These are phyloP conservation scores for Apamea anceps DNA, from an alignment of 2,888 invertebrate species.

Conservation along the genomic window DNA sequence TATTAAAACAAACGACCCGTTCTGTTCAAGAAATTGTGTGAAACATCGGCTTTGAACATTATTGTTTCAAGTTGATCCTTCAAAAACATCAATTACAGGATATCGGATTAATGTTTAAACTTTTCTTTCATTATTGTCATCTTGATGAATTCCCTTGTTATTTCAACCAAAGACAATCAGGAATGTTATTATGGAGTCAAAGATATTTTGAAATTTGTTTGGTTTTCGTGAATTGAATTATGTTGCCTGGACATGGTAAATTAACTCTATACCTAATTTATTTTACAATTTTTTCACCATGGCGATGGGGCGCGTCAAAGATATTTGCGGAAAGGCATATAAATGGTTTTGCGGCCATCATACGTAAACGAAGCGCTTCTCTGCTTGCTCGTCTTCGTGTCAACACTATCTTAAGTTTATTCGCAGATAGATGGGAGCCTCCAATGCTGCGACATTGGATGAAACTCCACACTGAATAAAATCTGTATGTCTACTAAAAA, in stretches of 20 bases:
- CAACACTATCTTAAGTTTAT: too few species aligned
- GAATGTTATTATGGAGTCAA: slow-evolving; percentile 30
- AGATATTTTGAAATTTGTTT: slow-evolving; percentile 42
- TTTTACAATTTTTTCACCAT: too few species aligned
- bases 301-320: too few species aligned
- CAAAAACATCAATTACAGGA: slow-evolving; percentile 60
- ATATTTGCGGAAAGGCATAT: too few species aligned
- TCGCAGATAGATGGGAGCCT: too few species aligned
- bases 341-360: too few species aligned
- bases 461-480: too few species aligned
- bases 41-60: slow-evolving; percentile 54
- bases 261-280: neutral
- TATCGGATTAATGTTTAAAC: slow-evolving; percentile 62
- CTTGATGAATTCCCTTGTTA: slow-evolving; percentile 58
- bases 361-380: too few species aligned
- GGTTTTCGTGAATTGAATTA: slow-evolving; percentile 29
- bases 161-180: slow-evolving; percentile 39
- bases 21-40: slow-evolving; percentile 45
- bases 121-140: slow-evolving; percentile 58
- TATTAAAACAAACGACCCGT: slow-evolving; percentile 35
- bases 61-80: slow-evolving; percentile 56
- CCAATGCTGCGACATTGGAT: too few species aligned
- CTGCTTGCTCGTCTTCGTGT: too few species aligned
- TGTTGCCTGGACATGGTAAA: neutral
- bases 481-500: too few species aligned